Percentiles rank a stretch among this genome's conserved stretches.
Evolutionary conservation across 2,888 invertebrate genomes (phyloP).

Genomic region (Drosophila meridiana): DNA sequence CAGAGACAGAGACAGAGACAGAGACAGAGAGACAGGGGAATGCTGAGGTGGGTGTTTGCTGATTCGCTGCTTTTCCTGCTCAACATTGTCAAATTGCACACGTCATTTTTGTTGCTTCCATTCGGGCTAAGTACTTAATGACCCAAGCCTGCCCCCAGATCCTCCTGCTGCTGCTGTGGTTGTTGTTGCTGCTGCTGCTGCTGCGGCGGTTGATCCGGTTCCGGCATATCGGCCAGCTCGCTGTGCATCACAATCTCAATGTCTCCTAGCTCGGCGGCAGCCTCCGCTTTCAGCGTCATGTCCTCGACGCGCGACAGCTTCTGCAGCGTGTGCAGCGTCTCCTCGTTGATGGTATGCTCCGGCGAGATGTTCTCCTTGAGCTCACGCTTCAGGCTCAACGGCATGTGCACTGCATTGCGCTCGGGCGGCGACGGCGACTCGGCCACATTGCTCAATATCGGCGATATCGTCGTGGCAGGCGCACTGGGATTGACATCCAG

Average conservation of each 20-base stretch:
- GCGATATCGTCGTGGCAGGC: conserved; percentile 27
- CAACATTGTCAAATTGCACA: conserved; percentile 68
- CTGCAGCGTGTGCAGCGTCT: conserved; percentile 76
- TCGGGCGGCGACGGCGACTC: conserved; percentile 54
- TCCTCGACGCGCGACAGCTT: conserved; percentile 72
- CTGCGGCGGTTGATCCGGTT: conserved; percentile 40
- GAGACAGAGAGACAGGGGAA: conserved; percentile 31
- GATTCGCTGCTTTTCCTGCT: conserved; percentile 28
- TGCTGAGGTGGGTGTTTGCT: conserved; percentile 69
- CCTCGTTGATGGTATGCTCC: conserved; percentile 86
- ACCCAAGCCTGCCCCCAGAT: conserved; percentile 45
- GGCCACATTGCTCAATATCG: conserved; percentile 37
- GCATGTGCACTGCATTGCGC: conserved; percentile 85
- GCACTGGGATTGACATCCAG: conserved; percentile 40
- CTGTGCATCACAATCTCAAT: conserved; percentile 74
- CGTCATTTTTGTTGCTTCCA: conserved; percentile 27
- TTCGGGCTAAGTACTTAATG: neutral
- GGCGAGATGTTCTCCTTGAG: conserved; percentile 89
- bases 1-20: conserved; percentile 19
- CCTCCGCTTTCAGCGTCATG: conserved; percentile 51
- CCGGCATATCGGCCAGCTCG: conserved; percentile 58
- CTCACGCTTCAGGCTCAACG: conserved; percentile 87
- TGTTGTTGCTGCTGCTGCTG: conserved; percentile 32
- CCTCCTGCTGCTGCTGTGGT: conserved; percentile 42
- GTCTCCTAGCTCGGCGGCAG: conserved; percentile 60